Evolutionary conservation across 1,140 invertebrate genomes (phyloP).

Genomic region (Chironomus tepperi): DNA sequence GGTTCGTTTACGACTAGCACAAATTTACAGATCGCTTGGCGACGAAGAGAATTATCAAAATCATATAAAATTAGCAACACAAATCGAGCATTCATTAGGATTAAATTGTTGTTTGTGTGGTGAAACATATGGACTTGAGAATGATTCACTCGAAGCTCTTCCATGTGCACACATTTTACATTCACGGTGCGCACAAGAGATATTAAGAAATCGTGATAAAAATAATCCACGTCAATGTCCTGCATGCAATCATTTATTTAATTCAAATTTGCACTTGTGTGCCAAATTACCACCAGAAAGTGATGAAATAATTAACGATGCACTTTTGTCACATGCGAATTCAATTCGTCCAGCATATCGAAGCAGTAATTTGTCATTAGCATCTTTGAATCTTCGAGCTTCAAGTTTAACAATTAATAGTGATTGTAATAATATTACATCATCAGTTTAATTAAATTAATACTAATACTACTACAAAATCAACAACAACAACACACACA

Average conservation of each 20-base stretch:
- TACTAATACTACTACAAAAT: background rate
- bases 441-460: background rate
- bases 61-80: slow-evolving; percentile 59
- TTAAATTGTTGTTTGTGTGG: slow-evolving; percentile 68
- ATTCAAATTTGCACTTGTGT: slow-evolving; percentile 44
- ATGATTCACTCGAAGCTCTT: slow-evolving; percentile 63
- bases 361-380: slow-evolving; percentile 36
- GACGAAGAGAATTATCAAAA: slow-evolving; percentile 67
- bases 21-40: slow-evolving; percentile 68
- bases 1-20: slow-evolving; percentile 61
- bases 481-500: background rate
- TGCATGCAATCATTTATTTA: slow-evolving; percentile 54
- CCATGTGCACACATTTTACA: slow-evolving; percentile 79
- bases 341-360: slow-evolving; percentile 27
- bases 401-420: slow-evolving; percentile 38
- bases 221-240: slow-evolving; percentile 53
- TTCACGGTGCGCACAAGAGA: slow-evolving; percentile 59
- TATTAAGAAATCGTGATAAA: slow-evolving; percentile 54
- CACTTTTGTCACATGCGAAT: slow-evolving; percentile 18
- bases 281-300: slow-evolving; percentile 16
- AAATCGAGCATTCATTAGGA: slow-evolving; percentile 61
- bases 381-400: slow-evolving; percentile 36
- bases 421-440: slow-evolving; percentile 24
- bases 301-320: background rate
- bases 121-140: slow-evolving; percentile 61